These are phyloP conservation scores for Acronicta aceris DNA, from an alignment of 2,888 invertebrate genomes.

Conservation along the genomic window DNA sequence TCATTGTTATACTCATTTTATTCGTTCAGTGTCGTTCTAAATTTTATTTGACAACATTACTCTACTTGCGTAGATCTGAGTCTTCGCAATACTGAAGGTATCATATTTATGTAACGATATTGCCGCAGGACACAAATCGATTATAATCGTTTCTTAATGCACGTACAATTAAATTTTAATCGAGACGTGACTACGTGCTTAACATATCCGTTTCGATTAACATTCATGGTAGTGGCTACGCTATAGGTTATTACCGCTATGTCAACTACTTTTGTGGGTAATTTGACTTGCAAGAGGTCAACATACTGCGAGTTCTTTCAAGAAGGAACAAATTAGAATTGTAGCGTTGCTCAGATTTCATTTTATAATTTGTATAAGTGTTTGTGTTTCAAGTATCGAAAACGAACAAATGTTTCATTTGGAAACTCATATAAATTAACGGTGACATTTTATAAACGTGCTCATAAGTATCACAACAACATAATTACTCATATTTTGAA, in stretches of 20 bases:
- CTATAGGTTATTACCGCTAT: slow-evolving; percentile 28
- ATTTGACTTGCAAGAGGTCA: slow-evolving; percentile 39
- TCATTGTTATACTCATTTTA: slow-evolving; percentile 28
- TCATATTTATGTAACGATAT: slow-evolving; percentile 35
- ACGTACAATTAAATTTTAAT: slow-evolving; percentile 30
- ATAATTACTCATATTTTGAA: slow-evolving; percentile 23
- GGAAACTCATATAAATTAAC: background rate
- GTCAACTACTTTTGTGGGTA: slow-evolving; percentile 28
- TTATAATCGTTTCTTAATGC: slow-evolving; percentile 35
- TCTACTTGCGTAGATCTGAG: slow-evolving; percentile 30
- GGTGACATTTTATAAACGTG: slow-evolving; percentile 7
- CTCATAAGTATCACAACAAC: slow-evolving; percentile 9
- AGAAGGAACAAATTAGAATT: slow-evolving; percentile 27
- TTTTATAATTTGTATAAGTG: no score
- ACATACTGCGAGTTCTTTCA: slow-evolving; percentile 28
- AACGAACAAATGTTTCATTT: no score
- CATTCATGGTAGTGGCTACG: slow-evolving; percentile 23
- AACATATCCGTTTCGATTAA: slow-evolving; percentile 16
- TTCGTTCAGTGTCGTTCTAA: slow-evolving; percentile 21
- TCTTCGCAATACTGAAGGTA: slow-evolving; percentile 15
- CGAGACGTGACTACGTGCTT: slow-evolving; percentile 30
- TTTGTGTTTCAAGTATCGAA: no score
- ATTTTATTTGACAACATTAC: slow-evolving; percentile 27
- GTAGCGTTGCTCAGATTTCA: slow-evolving; percentile 23
- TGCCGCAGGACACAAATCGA: slow-evolving; percentile 31